These are phyloP conservation scores for Caracal caracal DNA, from an alignment of 2,113 vertebrate genomes.

Conservation along the genomic window DNA sequence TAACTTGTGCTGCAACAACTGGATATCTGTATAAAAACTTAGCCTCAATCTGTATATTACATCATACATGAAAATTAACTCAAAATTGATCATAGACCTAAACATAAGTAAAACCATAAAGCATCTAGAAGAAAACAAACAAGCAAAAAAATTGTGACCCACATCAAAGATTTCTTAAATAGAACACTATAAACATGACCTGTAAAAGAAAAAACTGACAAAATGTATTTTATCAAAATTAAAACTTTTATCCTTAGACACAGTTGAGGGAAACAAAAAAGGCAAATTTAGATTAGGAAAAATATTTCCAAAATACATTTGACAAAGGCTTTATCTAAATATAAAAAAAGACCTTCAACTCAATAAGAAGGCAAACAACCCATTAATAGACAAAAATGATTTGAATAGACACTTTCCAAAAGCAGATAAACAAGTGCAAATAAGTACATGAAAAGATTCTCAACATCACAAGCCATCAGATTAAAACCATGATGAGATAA, in stretches of 20 bases:
- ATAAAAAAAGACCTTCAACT: neutral
- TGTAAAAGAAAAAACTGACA: neutral
- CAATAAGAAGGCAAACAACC: neutral
- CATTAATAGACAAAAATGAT: neutral
- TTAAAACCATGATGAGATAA: neutral
- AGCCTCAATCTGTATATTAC: neutral
- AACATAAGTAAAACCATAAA: neutral
- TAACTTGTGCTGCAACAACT: neutral
- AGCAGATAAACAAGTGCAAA: neutral
- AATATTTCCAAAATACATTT: neutral
- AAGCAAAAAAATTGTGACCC: neutral
- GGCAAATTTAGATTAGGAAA: neutral
- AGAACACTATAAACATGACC: neutral
- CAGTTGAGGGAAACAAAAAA: neutral
- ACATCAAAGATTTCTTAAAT: constrained; percentile 4
- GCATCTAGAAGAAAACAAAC: neutral
- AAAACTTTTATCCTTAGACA: neutral
- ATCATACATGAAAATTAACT: constrained; percentile 11
- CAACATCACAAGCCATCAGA: neutral
- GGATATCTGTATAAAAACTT: neutral
- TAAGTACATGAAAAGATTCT: neutral
- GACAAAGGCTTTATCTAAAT: neutral
- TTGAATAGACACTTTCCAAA: neutral
- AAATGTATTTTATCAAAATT: constrained; percentile 47
- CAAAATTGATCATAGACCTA: neutral